These are phyloP conservation scores for Calycopis cecrops DNA, from an alignment of 1,140 invertebrate species.

Conservation along the genomic window DNA sequence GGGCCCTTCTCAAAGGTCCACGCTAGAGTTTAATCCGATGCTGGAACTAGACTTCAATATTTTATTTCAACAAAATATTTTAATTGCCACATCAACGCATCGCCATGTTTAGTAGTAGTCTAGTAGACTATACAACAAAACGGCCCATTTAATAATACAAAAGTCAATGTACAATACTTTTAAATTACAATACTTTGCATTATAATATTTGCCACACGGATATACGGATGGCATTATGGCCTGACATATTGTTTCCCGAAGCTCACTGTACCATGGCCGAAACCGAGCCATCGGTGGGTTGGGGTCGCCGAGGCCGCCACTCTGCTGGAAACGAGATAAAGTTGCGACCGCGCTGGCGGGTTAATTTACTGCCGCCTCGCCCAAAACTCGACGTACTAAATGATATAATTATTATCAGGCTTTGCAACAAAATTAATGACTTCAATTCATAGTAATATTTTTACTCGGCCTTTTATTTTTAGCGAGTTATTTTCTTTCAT, in stretches of 20 bases:
- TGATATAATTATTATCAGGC: conserved; percentile 18
- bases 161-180: too few species aligned
- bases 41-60: too few species aligned
- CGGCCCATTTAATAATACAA: too few species aligned
- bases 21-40: too few species aligned
- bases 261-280: conserved; percentile 8
- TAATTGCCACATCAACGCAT: too few species aligned
- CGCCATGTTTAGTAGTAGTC: too few species aligned
- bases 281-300: conserved; percentile 16
- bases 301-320: conserved; percentile 17
- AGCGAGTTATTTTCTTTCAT: too few species aligned
- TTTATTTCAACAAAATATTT: too few species aligned
- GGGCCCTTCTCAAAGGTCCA: too few species aligned
- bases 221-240: background rate
- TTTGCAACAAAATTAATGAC: conserved; percentile 11
- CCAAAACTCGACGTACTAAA: conserved; percentile 13
- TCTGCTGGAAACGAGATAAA: conserved; percentile 37
- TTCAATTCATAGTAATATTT: conserved; percentile 3
- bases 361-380: conserved; percentile 33
- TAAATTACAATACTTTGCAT: too few species aligned
- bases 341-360: conserved; percentile 26
- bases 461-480: background rate
- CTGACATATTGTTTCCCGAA: conserved; percentile 18
- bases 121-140: too few species aligned
- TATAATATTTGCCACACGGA: too few species aligned